A percentile compares a stretch with the other conserved stretches of the same genome.
These are phyloP conservation scores for Lacerta viridis DNA, from an alignment of 2,797 vertebrate species.

Conservation along the genomic window DNA sequence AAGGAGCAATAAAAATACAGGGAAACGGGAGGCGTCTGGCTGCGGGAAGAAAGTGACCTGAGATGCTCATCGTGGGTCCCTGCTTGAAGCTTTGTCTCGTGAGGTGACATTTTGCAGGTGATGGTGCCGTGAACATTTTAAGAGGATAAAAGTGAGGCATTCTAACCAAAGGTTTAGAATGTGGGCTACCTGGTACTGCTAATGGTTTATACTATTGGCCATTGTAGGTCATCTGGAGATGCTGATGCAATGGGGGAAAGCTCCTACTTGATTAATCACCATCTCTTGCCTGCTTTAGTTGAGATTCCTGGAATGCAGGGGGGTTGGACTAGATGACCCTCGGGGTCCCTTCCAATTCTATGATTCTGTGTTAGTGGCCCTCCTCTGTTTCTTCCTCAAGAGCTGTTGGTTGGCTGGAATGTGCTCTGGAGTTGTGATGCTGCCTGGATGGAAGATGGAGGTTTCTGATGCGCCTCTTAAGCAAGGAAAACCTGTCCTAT, in stretches of 20 bases:
- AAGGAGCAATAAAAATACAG: constrained; percentile 18
- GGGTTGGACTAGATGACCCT: too few species aligned
- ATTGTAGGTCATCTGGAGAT: neutral
- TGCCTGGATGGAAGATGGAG: too few species aligned
- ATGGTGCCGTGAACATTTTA: neutral
- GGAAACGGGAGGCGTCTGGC: neutral
- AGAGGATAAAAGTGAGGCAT: neutral
- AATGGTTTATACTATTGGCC: neutral
- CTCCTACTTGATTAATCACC: neutral
- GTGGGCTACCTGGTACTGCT: neutral
- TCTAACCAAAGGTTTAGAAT: neutral
- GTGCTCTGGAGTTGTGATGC: too few species aligned
- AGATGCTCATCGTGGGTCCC: constrained; percentile 33
- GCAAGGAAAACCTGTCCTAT: too few species aligned
- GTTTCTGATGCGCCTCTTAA: too few species aligned
- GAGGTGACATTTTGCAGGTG: neutral
- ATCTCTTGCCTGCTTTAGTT: neutral
- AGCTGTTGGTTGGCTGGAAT: too few species aligned
- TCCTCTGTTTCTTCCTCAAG: too few species aligned
- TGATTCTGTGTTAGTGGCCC: too few species aligned
- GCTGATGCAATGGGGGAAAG: neutral
- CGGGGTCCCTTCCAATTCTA: too few species aligned
- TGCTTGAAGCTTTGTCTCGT: constrained; percentile 4
- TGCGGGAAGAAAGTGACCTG: neutral
- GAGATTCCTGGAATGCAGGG: too few species aligned